Evolutionary conservation across 1,140 invertebrate species (phyloP).

Genomic region (Hestina assimilis): DNA sequence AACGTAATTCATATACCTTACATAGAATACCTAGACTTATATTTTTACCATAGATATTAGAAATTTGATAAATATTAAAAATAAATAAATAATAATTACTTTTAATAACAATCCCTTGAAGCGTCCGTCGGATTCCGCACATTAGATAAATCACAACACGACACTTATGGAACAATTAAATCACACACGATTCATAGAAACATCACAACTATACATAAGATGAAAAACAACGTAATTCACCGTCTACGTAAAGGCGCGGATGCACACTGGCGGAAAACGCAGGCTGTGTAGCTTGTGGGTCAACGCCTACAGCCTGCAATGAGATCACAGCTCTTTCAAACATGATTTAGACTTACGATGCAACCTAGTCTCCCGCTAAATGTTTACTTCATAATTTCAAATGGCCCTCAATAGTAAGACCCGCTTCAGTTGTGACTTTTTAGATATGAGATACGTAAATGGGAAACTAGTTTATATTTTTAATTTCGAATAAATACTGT

Average conservation of each 20-base stretch:
- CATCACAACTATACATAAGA: too few species aligned
- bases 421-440: too few species aligned
- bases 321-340: conserved; percentile 66
- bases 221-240: too few species aligned
- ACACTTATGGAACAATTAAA: background rate
- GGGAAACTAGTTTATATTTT: too few species aligned
- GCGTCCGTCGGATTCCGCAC: conserved; percentile 36
- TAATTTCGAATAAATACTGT: too few species aligned
- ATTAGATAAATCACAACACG: conserved; percentile 39
- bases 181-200: background rate
- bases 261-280: conserved; percentile 43
- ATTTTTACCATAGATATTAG: too few species aligned
- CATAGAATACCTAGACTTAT: too few species aligned
- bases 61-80: background rate
- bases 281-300: conserved; percentile 41
- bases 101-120: conserved; percentile 29
- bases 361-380: too few species aligned
- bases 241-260: conserved; percentile 42
- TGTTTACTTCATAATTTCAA: too few species aligned
- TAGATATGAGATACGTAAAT: too few species aligned
- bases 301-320: conserved; percentile 63
- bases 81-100: conserved; percentile 28
- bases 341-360: conserved; percentile 59
- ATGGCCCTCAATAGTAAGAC: too few species aligned
- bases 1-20: too few species aligned